These are phyloP conservation scores for Erebia aethiops DNA, from an alignment of 2,888 invertebrate species.

Conservation along the genomic window DNA sequence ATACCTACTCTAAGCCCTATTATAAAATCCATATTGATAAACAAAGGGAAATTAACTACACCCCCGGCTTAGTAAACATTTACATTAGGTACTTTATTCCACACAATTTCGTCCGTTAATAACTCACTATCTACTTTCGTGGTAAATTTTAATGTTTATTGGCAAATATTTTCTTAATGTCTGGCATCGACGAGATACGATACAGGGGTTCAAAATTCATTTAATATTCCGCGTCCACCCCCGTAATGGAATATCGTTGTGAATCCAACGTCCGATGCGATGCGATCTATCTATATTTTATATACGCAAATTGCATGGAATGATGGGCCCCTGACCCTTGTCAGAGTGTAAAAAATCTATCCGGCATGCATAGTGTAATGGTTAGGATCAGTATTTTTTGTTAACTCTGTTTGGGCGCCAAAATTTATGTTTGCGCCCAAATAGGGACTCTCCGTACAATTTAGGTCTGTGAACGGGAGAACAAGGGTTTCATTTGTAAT, in stretches of 20 bases:
- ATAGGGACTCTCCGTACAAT: background rate
- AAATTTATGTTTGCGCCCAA: conserved; percentile 3
- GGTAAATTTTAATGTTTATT: conserved; percentile 42
- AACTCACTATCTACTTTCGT: conserved; percentile 38
- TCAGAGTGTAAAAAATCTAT: conserved; percentile 58
- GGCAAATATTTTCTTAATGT: conserved; percentile 51
- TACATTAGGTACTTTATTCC: conserved; percentile 21
- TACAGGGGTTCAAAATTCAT: conserved; percentile 68
- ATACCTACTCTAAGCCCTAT: conserved; percentile 5
- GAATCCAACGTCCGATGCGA: conserved; percentile 53
- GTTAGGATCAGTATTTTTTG: conserved; percentile 29
- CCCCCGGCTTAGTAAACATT: conserved; percentile 28
- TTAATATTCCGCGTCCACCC: conserved; percentile 69
- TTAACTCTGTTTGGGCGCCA: background rate
- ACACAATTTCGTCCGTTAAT: conserved; percentile 32
- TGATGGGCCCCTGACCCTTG: conserved; percentile 69
- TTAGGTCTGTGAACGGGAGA: background rate
- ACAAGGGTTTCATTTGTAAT: too few species aligned
- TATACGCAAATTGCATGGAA: conserved; percentile 74
- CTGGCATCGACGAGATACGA: conserved; percentile 42
- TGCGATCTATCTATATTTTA: conserved; percentile 76
- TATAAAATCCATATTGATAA: conserved; percentile 24
- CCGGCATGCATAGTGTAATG: conserved; percentile 32
- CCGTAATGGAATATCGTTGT: conserved; percentile 79
- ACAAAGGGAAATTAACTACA: conserved; percentile 23